These are phyloP conservation scores for Gallinago undulata DNA, from an alignment of 2,113 vertebrate genomes.

Conservation along the genomic window DNA sequence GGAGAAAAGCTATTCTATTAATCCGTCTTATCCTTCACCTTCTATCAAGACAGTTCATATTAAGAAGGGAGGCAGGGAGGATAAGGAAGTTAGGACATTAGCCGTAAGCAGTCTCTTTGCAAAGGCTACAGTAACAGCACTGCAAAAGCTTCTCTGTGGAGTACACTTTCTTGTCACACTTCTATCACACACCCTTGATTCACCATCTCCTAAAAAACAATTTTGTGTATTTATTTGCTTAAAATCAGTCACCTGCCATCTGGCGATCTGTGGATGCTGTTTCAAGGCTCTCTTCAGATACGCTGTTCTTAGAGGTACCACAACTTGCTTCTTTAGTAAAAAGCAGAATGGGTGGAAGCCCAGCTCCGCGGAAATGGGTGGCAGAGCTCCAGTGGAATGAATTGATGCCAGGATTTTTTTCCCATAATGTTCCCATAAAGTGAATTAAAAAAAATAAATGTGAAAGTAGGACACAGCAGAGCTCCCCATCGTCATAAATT, in stretches of 20 bases:
- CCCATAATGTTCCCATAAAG: constrained; percentile 26
- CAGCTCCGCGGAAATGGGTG: background rate
- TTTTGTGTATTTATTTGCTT: background rate
- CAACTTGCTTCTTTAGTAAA: background rate
- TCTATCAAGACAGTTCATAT: constrained; percentile 17
- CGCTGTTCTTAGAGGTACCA: background rate
- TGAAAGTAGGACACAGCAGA: constrained; percentile 31
- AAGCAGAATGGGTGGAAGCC: background rate
- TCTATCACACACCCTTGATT: background rate
- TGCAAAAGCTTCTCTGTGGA: background rate
- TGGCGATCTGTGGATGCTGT: background rate
- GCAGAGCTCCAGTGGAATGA: constrained; percentile 1
- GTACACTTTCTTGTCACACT: background rate
- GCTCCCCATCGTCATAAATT: constrained; percentile 21
- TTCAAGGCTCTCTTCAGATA: background rate
- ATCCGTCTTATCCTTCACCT: constrained; percentile 68
- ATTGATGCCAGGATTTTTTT: constrained; percentile 13
- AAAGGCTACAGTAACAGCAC: background rate
- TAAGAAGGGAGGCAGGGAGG: background rate
- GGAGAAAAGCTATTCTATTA: constrained; percentile 58
- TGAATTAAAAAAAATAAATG: background rate
- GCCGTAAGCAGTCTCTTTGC: background rate
- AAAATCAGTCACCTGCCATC: background rate
- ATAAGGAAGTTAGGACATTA: background rate
- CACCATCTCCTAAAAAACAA: background rate